A percentile compares a stretch with the other conserved stretches of the same genome.
phyloP scores from a whole-genome alignment of 2,888 invertebrate species.

The Trichogramma dendrolimi region DNA sequence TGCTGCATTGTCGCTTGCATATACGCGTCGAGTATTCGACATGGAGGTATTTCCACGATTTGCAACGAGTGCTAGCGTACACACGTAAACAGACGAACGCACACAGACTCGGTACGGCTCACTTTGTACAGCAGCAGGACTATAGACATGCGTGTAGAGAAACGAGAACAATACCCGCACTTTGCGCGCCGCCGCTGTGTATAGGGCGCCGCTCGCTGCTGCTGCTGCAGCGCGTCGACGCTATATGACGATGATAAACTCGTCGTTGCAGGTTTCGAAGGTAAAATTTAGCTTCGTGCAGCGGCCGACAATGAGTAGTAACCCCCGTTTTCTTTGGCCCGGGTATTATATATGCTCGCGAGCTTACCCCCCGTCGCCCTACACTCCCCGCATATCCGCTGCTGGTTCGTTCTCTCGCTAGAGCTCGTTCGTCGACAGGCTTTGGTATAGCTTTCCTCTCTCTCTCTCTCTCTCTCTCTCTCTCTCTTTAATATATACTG shows the following conservation, averaged over 20 bases:
- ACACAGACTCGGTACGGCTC: background rate
- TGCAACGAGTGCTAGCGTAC: constrained; percentile 7
- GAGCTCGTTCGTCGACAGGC: background rate
- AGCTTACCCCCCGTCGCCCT: constrained; percentile 12
- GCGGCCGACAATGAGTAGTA: constrained; percentile 14
- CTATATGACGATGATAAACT: constrained; percentile 15
- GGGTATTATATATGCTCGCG: background rate
- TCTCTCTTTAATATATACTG: too few species aligned
- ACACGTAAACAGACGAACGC: background rate
- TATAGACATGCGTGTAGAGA: background rate
- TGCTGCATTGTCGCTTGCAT: too few species aligned
- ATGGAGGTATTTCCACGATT: constrained; percentile 22
- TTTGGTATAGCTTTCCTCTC: too few species aligned
- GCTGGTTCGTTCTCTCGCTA: background rate
- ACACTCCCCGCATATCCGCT: background rate
- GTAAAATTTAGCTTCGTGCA: constrained; percentile 14
- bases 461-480: too few species aligned
- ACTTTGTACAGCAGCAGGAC: background rate
- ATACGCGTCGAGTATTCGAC: background rate
- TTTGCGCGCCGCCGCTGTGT: constrained; percentile 7
- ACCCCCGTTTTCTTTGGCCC: constrained; percentile 23
- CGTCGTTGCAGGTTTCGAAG: constrained; percentile 11
- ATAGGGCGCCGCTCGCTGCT: too few species aligned
- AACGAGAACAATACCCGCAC: constrained; percentile 22
- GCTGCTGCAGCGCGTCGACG: too few species aligned